These are phyloP conservation scores for Tachysurus fulvidraco DNA, from an alignment of 2,113 vertebrate species.

Conservation along the genomic window DNA sequence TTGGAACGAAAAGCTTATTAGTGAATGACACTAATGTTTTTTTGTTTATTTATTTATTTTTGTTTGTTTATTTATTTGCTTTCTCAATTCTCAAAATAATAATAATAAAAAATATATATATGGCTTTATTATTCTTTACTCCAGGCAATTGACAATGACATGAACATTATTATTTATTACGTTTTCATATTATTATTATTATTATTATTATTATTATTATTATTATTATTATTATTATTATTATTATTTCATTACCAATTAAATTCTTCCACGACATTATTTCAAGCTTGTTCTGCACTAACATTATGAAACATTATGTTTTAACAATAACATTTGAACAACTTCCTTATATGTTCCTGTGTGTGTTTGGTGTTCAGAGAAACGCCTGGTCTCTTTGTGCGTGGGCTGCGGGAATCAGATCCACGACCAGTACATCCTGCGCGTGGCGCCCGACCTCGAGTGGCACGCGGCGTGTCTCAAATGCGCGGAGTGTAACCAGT, in stretches of 20 bases:
- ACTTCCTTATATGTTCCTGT: slow-evolving; percentile 51
- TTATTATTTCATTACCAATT: not conserved
- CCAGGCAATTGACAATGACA: not conserved
- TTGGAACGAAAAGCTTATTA: not conserved
- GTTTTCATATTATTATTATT: not conserved
- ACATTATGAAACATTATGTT: not conserved
- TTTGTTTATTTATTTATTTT: not conserved
- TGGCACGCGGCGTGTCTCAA: slow-evolving; percentile 99
- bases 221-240: not conserved
- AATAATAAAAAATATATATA: not conserved
- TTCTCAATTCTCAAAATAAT: not conserved
- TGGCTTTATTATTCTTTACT: not conserved
- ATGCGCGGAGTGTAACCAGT: slow-evolving; percentile 97
- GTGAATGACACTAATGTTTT: not conserved
- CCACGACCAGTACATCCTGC: slow-evolving; percentile 98
- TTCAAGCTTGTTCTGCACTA: not conserved
- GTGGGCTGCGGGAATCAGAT: slow-evolving; percentile 99
- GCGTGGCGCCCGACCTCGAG: slow-evolving; percentile 98
- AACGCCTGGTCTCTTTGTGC: slow-evolving; percentile 96
- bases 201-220: not conserved
- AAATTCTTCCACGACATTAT: not conserved
- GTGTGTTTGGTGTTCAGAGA: slow-evolving; percentile 84
- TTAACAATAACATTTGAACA: not conserved
- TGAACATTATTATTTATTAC: not conserved
- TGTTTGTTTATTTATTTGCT: not conserved